Conservation (phyloP, 2,113 vertebrate species). For the Prionailurus viverrinus region DNA sequence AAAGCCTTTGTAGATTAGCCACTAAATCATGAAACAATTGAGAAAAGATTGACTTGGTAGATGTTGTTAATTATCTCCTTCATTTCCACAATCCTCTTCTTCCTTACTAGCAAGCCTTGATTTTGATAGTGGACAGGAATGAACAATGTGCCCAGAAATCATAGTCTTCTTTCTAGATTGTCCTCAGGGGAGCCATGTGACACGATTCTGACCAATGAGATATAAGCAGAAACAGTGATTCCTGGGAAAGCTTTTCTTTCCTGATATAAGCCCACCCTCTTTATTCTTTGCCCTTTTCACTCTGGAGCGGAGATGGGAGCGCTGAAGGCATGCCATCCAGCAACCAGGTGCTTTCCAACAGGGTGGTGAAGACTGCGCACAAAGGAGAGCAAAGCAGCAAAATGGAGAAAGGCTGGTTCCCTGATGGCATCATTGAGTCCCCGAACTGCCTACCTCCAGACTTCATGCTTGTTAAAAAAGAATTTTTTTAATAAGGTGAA, state of each 20-base stretch:
- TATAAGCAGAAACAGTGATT: background rate
- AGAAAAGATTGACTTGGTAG: background rate
- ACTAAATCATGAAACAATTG: background rate
- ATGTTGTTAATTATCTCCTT: background rate
- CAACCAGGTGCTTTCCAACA: background rate
- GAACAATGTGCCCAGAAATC: background rate
- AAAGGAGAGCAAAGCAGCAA: background rate
- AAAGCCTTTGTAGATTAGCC: background rate
- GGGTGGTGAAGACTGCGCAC: background rate
- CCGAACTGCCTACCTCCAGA: background rate
- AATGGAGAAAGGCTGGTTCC: background rate
- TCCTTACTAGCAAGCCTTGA: background rate
- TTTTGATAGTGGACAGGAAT: background rate
- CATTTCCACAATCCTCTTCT: background rate
- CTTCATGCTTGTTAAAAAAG: background rate
- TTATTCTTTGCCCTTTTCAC: background rate
- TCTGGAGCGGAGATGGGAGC: background rate
- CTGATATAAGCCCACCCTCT: background rate
- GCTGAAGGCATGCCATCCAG: too few relatives aligned
- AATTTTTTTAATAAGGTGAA: background rate
- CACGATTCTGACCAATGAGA: background rate
- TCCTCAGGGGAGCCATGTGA: background rate
- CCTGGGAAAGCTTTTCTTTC: background rate
- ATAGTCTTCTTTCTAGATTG: background rate
- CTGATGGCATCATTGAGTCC: background rate